Evolutionary conservation across 2,888 invertebrate species (phyloP), one percentile per base, ranked within the genome.

Genomic region (Aricia artaxerxes): DNA sequence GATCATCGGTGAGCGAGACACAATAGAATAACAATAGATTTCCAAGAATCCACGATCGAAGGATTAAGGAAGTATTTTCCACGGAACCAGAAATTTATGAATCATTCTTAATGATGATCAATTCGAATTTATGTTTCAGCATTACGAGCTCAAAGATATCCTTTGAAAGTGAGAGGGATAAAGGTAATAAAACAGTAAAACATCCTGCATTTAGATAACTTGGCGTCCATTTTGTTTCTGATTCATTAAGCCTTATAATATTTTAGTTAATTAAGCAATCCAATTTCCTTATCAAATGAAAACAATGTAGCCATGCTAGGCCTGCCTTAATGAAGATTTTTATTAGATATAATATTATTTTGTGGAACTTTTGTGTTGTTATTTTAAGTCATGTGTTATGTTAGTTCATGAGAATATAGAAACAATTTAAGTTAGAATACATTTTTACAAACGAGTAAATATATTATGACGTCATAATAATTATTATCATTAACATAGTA

Each of bases 191-290:
- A 73, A 40, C n/a, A 44, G 73, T 24, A 73, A 24, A 44, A 44
- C 44, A 44, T 44, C 73, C 9, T 44, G 44, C 7, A 73, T 73
- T 73, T 73, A 44, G 73, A 73, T 73, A 44, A 24, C 13, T 4
- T 16, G 44, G 24, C 73, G 73, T 16, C 7, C 13, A 69, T 69
- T 69, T 69, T 73, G 44, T 73, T 73, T 44, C n/a, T 73, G 73
- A 69, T 69, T 69, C 35, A 69, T 69, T 38, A 69, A 11, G 69
- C 16, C 69, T 69, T 38, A 16, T 69, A 69, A 69, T 69, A 69
- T 38, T 69, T 69, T 5, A 69, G 11, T 16, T 69, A 69, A 69
- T 38, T 38, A 69, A 38, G 69, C 35, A 38, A 69, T 38, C 69
- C 69, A 69, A 69, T 69, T 69, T 69, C 35, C 35, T 69, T 38